Conservation (phyloP, 2,797 vertebrate genomes). For the Tragopan temminckii region DNA sequence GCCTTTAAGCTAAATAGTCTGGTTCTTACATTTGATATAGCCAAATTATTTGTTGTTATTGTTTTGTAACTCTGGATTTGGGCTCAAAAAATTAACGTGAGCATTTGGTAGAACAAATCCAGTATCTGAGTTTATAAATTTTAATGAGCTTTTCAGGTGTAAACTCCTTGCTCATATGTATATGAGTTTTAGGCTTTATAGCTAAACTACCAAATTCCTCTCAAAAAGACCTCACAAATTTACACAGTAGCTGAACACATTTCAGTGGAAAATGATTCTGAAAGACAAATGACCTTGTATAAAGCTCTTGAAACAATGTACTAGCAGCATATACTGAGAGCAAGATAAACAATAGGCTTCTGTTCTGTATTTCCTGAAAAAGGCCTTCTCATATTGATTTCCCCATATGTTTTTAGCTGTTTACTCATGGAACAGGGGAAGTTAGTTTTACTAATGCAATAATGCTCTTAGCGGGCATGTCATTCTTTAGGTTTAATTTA, state of each 20-base stretch:
- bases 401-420: not conserved
- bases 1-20: not conserved
- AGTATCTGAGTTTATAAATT: not conserved
- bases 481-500: not conserved
- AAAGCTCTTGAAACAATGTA: slow-evolving; percentile 71
- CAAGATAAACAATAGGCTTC: slow-evolving; percentile 73
- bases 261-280: not conserved
- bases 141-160: not conserved
- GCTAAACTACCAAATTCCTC: not conserved
- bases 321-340: slow-evolving; percentile 8
- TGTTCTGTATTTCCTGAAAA: slow-evolving; percentile 72
- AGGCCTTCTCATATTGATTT: slow-evolving; percentile 22
- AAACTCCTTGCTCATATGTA: not conserved
- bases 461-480: not conserved
- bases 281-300: slow-evolving; percentile 55
- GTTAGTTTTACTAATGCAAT: slow-evolving; percentile 10
- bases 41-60: not conserved
- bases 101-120: not conserved
- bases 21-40: not conserved
- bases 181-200: not conserved
- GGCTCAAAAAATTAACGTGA: not conserved
- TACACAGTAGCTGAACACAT: not conserved
- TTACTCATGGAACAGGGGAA: slow-evolving; percentile 10
- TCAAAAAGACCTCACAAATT: fast-evolving
- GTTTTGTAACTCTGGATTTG: not conserved